A percentile compares a stretch with the other conserved stretches of the same genome.
phyloP scores from a whole-genome alignment of 2,888 invertebrate genomes.

The Spialia ferax region DNA sequence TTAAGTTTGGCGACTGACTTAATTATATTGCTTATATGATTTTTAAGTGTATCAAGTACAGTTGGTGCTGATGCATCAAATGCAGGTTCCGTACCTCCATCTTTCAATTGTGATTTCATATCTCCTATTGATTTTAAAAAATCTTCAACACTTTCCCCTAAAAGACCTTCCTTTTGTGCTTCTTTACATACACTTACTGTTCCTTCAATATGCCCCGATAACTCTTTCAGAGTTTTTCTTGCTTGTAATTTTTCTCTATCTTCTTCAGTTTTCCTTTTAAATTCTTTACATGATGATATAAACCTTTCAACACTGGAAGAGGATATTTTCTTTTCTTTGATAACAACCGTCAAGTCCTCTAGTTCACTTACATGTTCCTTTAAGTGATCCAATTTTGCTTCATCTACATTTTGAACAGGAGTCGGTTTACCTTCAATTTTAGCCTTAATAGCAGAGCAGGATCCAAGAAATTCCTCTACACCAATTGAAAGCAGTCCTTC shows the following conservation, averaged over 20 bases:
- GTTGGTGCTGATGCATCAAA: conserved; percentile 28
- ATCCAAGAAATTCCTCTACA: conserved; percentile 52
- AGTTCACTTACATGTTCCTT: conserved; percentile 49
- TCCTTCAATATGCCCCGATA: conserved; percentile 52
- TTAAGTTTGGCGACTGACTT: conserved; percentile 52
- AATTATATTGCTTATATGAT: conserved; percentile 53
- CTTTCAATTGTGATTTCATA: conserved; percentile 50
- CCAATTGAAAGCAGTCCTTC: conserved; percentile 50
- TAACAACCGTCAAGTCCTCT: conserved; percentile 48
- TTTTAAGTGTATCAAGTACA: conserved; percentile 48
- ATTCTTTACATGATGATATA: conserved; percentile 52
- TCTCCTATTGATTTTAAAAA: conserved; percentile 56
- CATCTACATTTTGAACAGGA: conserved; percentile 32
- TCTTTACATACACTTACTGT: conserved; percentile 52
- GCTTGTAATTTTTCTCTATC: conserved; percentile 41
- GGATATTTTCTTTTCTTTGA: conserved; percentile 45
- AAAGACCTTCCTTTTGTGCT: conserved; percentile 52
- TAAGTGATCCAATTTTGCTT: conserved; percentile 46
- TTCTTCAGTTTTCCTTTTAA: conserved; percentile 51
- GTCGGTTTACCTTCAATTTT: conserved; percentile 50
- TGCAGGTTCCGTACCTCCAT: conserved; percentile 16
- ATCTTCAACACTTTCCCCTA: conserved; percentile 52
- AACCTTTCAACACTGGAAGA: conserved; percentile 52
- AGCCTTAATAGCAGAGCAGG: conserved; percentile 50
- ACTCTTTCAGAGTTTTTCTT: conserved; percentile 42